phyloP scores from a whole-genome alignment of 1,140 invertebrate species.

The Diuraphis noxia region DNA sequence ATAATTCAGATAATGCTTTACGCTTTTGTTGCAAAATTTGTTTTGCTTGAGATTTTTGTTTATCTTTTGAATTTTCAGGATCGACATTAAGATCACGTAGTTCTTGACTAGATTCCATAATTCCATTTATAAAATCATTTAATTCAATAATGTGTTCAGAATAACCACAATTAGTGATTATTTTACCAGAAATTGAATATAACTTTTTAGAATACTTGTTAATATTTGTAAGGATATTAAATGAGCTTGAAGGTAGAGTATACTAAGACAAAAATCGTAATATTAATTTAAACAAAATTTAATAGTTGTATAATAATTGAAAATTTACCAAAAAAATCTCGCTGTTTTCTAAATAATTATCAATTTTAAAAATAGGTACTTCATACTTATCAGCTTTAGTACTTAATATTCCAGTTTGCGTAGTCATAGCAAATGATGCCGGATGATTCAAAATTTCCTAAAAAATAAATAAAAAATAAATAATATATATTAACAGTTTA shows the following conservation, averaged over 20 bases:
- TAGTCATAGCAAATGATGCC: constrained; percentile 59
- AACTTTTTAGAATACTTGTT: constrained; percentile 41
- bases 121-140: constrained; percentile 42
- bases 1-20: constrained; percentile 80
- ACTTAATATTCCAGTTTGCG: background rate
- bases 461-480: constrained; percentile 47
- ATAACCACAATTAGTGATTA: constrained; percentile 46
- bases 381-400: constrained; percentile 7
- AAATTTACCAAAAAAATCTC: constrained; percentile 27
- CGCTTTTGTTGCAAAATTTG: constrained; percentile 82
- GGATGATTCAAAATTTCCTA: constrained; percentile 65
- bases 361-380: background rate
- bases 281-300: background rate
- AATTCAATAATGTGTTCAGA: constrained; percentile 10
- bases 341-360: constrained; percentile 12
- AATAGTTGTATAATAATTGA: background rate
- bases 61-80: constrained; percentile 68
- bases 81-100: constrained; percentile 63
- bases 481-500: background rate
- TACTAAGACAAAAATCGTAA: background rate
- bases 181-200: background rate
- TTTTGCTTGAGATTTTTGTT: constrained; percentile 79
- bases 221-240: constrained; percentile 4
- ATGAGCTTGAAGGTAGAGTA: background rate
- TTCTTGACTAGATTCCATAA: constrained; percentile 41